phyloP scores from a whole-genome alignment of 2,113 vertebrate species.

The Istiophorus platypterus region DNA sequence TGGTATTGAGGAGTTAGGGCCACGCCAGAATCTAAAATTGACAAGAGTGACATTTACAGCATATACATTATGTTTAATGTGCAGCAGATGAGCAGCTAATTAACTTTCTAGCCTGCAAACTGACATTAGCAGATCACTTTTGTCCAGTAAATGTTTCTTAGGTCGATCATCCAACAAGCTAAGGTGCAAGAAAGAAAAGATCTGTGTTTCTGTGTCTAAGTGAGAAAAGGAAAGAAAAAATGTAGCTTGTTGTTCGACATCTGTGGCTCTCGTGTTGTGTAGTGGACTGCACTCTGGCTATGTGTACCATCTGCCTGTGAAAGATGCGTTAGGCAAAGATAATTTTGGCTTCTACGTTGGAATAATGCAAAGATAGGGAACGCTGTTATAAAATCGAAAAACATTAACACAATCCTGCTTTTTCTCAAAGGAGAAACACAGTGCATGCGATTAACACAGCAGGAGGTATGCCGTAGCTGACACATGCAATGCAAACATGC shows the following conservation, averaged over 20 bases:
- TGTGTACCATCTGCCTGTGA: not conserved
- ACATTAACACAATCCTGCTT: no score
- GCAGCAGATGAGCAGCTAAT: not conserved
- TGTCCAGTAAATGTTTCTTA: not conserved
- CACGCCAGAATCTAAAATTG: not conserved
- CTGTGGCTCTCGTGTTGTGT: not conserved
- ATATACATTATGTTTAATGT: not conserved
- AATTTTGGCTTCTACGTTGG: no score
- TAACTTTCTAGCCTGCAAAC: not conserved
- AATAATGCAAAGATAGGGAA: no score
- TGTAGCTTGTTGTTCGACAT: not conserved
- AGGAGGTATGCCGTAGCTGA: no score
- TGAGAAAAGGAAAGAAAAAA: not conserved
- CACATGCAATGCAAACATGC: no score
- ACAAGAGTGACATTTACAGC: not conserved
- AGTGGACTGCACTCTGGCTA: not conserved
- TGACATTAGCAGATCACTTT: not conserved
- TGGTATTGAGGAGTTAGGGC: not conserved
- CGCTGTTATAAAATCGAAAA: no score
- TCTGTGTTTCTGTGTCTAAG: not conserved
- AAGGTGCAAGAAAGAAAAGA: not conserved
- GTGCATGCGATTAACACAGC: no score
- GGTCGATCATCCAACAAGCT: constrained; percentile 1
- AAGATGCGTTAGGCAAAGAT: no score
- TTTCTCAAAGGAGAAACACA: no score